Conservation (phyloP, 2,888 invertebrate species). For the Ennomos quercinarius region DNA sequence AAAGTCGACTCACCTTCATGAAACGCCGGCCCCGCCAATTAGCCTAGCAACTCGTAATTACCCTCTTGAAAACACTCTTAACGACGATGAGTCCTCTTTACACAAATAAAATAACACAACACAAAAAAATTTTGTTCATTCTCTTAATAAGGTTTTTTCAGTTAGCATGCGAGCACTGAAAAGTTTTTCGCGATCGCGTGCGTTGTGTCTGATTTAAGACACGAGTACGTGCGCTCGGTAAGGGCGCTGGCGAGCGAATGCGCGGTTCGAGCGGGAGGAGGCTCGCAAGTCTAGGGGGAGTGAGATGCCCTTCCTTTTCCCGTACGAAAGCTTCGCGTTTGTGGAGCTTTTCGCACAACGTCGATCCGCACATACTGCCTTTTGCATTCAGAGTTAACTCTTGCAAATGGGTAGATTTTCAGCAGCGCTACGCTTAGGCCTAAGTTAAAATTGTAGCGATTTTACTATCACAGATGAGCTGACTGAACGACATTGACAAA, state of each 20-base stretch:
- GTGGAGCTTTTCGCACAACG: constrained; percentile 73
- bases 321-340: constrained; percentile 69
- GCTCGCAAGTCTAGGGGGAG: constrained; percentile 63
- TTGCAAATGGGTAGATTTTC: constrained; percentile 83
- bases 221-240: constrained; percentile 59
- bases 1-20: constrained; percentile 85
- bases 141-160: constrained; percentile 48
- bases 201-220: constrained; percentile 32
- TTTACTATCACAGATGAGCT: constrained; percentile 22
- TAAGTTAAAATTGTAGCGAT: constrained; percentile 64
- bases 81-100: constrained; percentile 67
- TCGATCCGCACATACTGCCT: constrained; percentile 55
- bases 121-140: constrained; percentile 68
- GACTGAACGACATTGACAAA: too few species aligned
- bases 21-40: constrained; percentile 83
- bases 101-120: constrained; percentile 66
- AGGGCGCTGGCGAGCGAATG: constrained; percentile 74
- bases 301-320: constrained; percentile 74
- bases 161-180: constrained; percentile 65
- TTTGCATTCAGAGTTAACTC: constrained; percentile 63
- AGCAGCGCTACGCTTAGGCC: constrained; percentile 79
- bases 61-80: constrained; percentile 72
- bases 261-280: constrained; percentile 59
- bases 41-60: constrained; percentile 81
- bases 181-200: constrained; percentile 81